Base-by-base conservation (phyloP, 2,888 invertebrate species). In the Pachliopta kotzebuea region DNA sequence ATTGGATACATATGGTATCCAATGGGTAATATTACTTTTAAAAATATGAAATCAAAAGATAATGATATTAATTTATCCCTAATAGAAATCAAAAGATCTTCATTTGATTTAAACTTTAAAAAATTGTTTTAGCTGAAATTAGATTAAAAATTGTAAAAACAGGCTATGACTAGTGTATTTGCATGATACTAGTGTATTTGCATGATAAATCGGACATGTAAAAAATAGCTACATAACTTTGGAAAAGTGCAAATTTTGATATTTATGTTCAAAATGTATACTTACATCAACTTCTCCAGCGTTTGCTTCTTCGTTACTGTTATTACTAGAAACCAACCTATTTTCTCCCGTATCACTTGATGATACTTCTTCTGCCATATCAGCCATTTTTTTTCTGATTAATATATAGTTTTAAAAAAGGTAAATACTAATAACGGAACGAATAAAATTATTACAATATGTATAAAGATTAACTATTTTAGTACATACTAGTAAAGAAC, bases 241-340 rank as follows among this genome's bases (percentile, higher is more conserved):
- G 2, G 17, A 4, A 53, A 53, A 24, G 21, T 4, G 4, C 7
- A 9, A 7, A 53, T 18, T 53, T 0, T 23, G 23, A 53, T 18
- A 1, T 23, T 23, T 9, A 4, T 18, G 24, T 17, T 2, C 17
- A 53, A 23, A 53, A 67, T 50, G 58, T 59, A 62, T 69, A 79
- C 87, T 83, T 79, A 88, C 87, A 79, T 86, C 85, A 66, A 83
- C 79, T 72, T 76, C 79, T 68, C 79, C 80, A 67, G 76, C 77
- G 62, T 75, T 60, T 68, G 73, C 67, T 67, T 76, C 72, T 63
- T 76, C 78, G 29, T 60, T 62, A 69, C 75, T 72, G 68, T 73
- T 74, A 72, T 76, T 75, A 70, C 71, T 78, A 6, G 78, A 74
- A 29, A 82, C 71, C 70, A 81, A 74, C 63, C 78, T 77, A 69